Evolutionary conservation across 2,797 vertebrate species (phyloP), one percentile per base, ranked within the genome.

Genomic region (Chaenodraco wilsoni): DNA sequence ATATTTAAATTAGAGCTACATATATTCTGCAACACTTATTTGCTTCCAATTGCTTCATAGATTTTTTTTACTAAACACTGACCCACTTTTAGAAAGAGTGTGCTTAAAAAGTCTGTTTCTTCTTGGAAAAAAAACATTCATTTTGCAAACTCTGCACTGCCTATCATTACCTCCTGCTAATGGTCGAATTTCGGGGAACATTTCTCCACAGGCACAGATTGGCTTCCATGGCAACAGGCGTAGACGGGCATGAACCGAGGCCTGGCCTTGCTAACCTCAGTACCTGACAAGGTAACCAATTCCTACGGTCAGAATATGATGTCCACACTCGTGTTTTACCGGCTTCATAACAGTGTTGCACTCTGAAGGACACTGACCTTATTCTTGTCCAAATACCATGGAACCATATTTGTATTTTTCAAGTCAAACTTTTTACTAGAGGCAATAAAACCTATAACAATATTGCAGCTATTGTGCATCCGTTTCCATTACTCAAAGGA

Each of bases 171-270:
- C 40, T 74, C 27, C 44, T 79, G 37, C 31, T 77, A 78, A 79
- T 76, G 74, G 76, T 61, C 17, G 37, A 62, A 74, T 70, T 86
- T 78, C n/a, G 12, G 71, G 43, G 68, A 31, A 48, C 5, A 58
- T 64, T 75, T 69, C 73, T 79, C 62, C 23, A 51, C 66, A 65
- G 79, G 57, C 60, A 49, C 75, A 69, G 54, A 67, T 61, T 46
- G 74, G 84, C 71, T 88, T 84, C 86, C 84, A 82, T 87, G 82
- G 85, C 76, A 88, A 88, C 83, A 56, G 49, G 56, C 59, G 17
- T 10, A 21, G 60, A 79, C 60, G 72, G 5, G 2, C 70, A 64
- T 19, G 50, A 55, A 66, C 66, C 50, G 16, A 65, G 64, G 57
- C 55, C 33, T 46, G 66, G 78, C 65, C 62, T 87, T 60, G 65